Conservation (phyloP, 2,797 vertebrate genomes). For the Falco concolor region DNA sequence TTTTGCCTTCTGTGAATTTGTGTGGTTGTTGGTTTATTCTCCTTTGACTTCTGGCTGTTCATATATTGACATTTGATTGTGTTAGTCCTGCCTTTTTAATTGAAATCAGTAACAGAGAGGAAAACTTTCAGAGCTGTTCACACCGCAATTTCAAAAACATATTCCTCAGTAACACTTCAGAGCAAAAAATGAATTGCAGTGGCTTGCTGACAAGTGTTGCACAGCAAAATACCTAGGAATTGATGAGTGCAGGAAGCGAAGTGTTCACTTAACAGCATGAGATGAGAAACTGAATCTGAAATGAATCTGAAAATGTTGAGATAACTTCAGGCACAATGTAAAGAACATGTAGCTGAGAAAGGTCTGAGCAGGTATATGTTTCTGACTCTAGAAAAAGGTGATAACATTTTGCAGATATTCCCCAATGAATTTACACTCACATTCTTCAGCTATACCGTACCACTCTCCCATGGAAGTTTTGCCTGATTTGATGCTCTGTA, state of each 20-base stretch:
- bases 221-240: neutral
- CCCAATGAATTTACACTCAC: neutral
- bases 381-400: neutral
- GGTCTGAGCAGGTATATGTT: neutral
- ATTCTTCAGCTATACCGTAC: neutral
- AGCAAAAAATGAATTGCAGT: neutral
- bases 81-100: neutral
- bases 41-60: neutral
- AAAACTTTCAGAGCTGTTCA: neutral
- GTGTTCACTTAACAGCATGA: neutral
- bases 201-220: neutral
- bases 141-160: neutral
- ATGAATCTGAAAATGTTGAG: neutral
- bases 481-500: neutral
- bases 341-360: neutral
- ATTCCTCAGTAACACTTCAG: neutral
- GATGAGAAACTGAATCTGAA: neutral
- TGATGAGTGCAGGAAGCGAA: neutral
- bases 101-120: neutral
- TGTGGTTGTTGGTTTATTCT: neutral
- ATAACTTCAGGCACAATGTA: neutral
- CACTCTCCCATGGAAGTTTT: neutral
- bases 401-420: neutral
- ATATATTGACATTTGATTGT: fast-evolving
- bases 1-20: neutral